Conservation (phyloP, 2,888 invertebrate genomes). For the Nysson spinosus region DNA sequence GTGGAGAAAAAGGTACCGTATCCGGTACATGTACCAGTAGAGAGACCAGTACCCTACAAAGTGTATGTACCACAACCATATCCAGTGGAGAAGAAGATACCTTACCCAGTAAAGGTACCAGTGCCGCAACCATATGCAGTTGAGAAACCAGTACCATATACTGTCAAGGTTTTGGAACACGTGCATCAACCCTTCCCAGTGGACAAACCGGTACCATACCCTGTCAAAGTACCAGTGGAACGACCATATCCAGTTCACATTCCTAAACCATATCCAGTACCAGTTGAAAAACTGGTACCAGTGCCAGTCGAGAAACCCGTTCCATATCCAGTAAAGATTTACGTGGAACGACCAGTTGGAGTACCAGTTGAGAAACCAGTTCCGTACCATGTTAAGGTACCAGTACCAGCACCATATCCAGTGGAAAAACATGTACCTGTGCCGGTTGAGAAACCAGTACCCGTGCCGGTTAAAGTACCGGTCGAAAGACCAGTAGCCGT, state of each 20-base stretch:
- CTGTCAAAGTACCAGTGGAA: conserved; percentile 85
- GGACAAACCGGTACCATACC: conserved; percentile 85
- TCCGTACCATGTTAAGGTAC: conserved; percentile 84
- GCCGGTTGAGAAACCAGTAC: conserved; percentile 81
- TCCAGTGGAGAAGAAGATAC: conserved; percentile 74
- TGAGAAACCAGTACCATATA: conserved; percentile 83
- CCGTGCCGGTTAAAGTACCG: conserved; percentile 81
- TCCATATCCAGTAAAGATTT: conserved; percentile 72
- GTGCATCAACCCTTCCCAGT: conserved; percentile 87
- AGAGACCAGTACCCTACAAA: conserved; percentile 75
- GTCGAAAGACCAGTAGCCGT: conserved; percentile 78
- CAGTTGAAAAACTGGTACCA: conserved; percentile 80
- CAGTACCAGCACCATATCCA: conserved; percentile 69
- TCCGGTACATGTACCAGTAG: conserved; percentile 74
- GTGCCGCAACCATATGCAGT: conserved; percentile 76
- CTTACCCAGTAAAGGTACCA: conserved; percentile 71
- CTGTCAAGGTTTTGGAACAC: conserved; percentile 85
- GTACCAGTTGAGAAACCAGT: conserved; percentile 89
- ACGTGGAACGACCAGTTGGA: conserved; percentile 82
- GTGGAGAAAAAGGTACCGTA: conserved; percentile 76
- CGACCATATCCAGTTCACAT: conserved; percentile 83
- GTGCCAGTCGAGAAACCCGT: conserved; percentile 79
- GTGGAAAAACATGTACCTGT: conserved; percentile 71
- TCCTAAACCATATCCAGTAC: conserved; percentile 83
- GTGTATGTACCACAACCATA: conserved; percentile 75